Conservation (phyloP, 1,140 invertebrate species). For the Chrysoperla carnea region DNA sequence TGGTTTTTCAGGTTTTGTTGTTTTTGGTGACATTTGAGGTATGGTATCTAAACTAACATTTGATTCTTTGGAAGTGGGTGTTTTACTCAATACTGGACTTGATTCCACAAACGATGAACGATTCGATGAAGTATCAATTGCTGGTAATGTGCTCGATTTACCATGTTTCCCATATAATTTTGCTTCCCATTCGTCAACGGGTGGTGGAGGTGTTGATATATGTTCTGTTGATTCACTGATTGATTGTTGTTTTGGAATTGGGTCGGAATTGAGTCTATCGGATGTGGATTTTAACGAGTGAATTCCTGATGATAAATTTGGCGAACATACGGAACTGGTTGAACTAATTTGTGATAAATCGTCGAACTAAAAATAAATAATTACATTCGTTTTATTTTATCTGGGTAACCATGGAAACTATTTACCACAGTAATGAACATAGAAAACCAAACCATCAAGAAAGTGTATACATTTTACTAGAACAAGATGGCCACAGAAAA, state of each 20-base stretch:
- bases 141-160: slow-evolving; percentile 10
- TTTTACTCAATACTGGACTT: background rate
- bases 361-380: slow-evolving; percentile 39
- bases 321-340: slow-evolving; percentile 56
- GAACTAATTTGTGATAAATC: slow-evolving; percentile 78
- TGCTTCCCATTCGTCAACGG: slow-evolving; percentile 64
- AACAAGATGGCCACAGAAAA: too few species aligned
- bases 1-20: too few species aligned
- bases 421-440: too few species aligned
- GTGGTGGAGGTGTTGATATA: slow-evolving; percentile 26
- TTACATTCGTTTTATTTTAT: too few species aligned
- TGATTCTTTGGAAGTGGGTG: background rate
- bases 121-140: slow-evolving; percentile 10
- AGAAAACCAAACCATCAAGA: too few species aligned
- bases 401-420: too few species aligned
- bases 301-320: slow-evolving; percentile 24
- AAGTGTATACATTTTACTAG: too few species aligned
- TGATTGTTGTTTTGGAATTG: slow-evolving; percentile 5
- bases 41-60: too few species aligned
- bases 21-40: too few species aligned
- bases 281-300: slow-evolving; percentile 24
- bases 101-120: background rate
- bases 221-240: slow-evolving; percentile 15
- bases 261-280: slow-evolving; percentile 23
- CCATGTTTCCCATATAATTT: slow-evolving; percentile 53